Conservation (phyloP, 37 sponge, comb jelly and placozoan species). For the Geodia barretti region DNA sequence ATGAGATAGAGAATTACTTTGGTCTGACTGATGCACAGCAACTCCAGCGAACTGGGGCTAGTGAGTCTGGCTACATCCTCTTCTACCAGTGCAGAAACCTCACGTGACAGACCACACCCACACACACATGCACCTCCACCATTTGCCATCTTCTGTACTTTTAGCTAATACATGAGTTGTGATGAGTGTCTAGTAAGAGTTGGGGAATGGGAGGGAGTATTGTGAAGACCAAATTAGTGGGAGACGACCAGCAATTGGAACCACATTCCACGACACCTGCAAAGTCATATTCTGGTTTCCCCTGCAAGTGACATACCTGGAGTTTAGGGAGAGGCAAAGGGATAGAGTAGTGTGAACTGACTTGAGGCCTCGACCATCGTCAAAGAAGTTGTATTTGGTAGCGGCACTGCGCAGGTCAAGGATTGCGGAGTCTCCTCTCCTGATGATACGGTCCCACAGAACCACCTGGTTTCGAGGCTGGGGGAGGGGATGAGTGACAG, state of each 20-base stretch:
- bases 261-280: constrained; percentile 85
- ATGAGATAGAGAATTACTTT: constrained; percentile 91
- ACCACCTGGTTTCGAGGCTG: constrained; percentile 85
- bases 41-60: constrained; percentile 37
- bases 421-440: constrained; percentile 76
- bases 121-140: neutral
- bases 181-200: constrained; percentile 7
- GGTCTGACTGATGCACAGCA: constrained; percentile 79
- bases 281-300: constrained; percentile 78
- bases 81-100: constrained; percentile 88
- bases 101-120: neutral
- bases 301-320: constrained; percentile 29
- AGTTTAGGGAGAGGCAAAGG: neutral
- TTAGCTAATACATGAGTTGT: neutral
- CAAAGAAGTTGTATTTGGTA: constrained; percentile 91
- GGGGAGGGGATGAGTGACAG: neutral
- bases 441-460: constrained; percentile 94
- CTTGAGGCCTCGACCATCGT: constrained; percentile 87
- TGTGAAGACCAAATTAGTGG: constrained; percentile 58
- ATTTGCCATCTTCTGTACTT: neutral
- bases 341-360: constrained; percentile 4
- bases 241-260: constrained; percentile 91
- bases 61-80: constrained; percentile 92
- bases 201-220: constrained; percentile 34
- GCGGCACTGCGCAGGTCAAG: constrained; percentile 45